A percentile compares a stretch with the other conserved stretches of the same genome.
phyloP scores from a whole-genome alignment of 2,113 vertebrate species.

The Hippolais icterina region DNA sequence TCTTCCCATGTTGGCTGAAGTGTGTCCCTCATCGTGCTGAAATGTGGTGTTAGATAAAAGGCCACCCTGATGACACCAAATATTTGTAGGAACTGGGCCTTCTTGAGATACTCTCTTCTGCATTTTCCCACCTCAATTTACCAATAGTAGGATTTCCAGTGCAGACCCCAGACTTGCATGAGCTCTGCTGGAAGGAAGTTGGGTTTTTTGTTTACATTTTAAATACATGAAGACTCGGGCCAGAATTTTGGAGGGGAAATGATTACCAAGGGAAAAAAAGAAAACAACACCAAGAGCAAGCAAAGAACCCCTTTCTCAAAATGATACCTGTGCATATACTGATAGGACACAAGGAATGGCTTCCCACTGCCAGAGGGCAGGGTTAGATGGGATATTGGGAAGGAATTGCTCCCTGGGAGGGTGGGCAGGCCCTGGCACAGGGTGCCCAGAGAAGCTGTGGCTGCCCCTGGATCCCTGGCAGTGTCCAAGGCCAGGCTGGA shows the following conservation, averaged over 20 bases:
- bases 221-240: fast-evolving
- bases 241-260: background rate
- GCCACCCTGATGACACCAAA: background rate
- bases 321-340: too few species aligned
- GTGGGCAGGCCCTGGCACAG: background rate
- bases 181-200: background rate
- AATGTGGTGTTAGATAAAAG: background rate
- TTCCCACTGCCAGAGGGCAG: background rate
- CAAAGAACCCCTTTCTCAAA: background rate
- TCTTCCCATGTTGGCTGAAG: background rate
- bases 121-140: background rate
- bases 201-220: background rate
- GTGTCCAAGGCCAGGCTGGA: background rate
- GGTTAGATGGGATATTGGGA: fast-evolving
- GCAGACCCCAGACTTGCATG: background rate
- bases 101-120: background rate
- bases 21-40: fast-evolving
- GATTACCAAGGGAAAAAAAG: background rate
- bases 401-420: background rate
- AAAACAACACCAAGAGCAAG: background rate
- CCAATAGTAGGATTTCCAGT: background rate
- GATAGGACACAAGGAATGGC: background rate
- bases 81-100: background rate
- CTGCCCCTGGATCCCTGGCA: background rate
- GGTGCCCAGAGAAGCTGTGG: background rate